phyloP scores from a whole-genome alignment of 2,797 vertebrate genomes.

The Falco peregrinus region DNA sequence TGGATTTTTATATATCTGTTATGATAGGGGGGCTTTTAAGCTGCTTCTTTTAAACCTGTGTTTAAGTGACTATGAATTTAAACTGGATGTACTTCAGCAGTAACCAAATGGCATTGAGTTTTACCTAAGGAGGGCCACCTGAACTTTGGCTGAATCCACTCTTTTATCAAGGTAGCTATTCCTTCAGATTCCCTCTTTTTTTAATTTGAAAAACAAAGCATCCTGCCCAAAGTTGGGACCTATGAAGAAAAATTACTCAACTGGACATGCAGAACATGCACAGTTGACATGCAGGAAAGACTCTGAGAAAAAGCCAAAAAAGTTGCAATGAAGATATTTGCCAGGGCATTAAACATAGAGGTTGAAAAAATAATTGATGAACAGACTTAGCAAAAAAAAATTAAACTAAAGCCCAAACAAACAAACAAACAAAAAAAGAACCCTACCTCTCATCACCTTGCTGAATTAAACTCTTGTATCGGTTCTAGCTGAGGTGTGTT shows the following conservation, averaged over 20 bases:
- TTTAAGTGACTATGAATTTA: neutral
- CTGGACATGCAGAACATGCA: neutral
- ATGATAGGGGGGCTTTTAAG: neutral
- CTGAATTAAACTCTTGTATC: neutral
- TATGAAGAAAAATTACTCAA: neutral
- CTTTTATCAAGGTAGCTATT: neutral
- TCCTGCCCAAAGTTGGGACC: neutral
- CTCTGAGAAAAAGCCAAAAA: neutral
- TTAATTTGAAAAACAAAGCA: neutral
- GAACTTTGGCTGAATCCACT: neutral
- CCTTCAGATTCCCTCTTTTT: neutral
- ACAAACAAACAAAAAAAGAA: neutral
- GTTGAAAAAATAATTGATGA: neutral
- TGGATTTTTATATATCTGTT: neutral
- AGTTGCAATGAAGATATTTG: neutral
- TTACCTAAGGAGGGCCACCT: neutral
- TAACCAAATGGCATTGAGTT: neutral
- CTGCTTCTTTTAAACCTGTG: neutral
- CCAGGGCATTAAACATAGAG: neutral
- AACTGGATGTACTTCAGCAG: neutral
- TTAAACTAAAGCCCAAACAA: too few species aligned
- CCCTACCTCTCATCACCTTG: neutral
- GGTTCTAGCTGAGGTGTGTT: too few species aligned
- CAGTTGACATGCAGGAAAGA: neutral
- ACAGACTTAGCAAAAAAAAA: neutral